Evolutionary conservation across 1,140 invertebrate species (phyloP), one percentile per base, ranked within the genome.

Genomic region (Pseudachorutes palmiensis): DNA sequence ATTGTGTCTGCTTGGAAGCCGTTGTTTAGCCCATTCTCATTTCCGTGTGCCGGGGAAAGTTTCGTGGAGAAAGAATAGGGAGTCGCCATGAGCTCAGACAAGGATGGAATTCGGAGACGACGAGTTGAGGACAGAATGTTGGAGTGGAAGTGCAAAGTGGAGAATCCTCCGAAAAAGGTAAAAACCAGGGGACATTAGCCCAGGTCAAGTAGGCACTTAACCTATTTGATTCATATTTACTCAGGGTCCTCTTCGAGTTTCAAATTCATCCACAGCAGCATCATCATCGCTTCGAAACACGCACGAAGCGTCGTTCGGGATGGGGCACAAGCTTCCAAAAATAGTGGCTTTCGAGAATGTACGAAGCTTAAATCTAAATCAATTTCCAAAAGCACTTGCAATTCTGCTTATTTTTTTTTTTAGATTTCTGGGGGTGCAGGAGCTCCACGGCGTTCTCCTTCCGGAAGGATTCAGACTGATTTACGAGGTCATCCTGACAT

Each of bases 401-500:
- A n/a, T n/a, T n/a, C n/a, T n/a, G 5, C 36, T 41, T 41, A 5
- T 12, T 28, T 58, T 58, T 12, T 9, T 29, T 30, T 61, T 30
- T 30, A 61, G 59, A 16, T 29, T 32, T 28, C 59, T 26, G 59
- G 59, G 3, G 59, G 59, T 24, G 22, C 59, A 30, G 59, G 59
- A 28, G 59, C 59, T 5, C 59, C 59, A 9, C 59, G 59, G 5
- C 59, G 59, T 9, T 12, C 63, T 29, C 24, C 61, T 29, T 64
- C 66, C n/a, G 66, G 62, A 9, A 31, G 63, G 49, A 22, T 69
- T 24, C 62, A 64, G 41, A 69, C 67, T 19, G 33, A 48, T 30
- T 31, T 69, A 3, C 62, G 55, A 49, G 67, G 67, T 31, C 55
- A 69, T 65, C 63, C 63, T 12, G 67, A 69, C 32, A 69, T 69